These are phyloP conservation scores for Hyles vespertilio DNA, from an alignment of 1,140 invertebrate species.

Conservation along the genomic window DNA sequence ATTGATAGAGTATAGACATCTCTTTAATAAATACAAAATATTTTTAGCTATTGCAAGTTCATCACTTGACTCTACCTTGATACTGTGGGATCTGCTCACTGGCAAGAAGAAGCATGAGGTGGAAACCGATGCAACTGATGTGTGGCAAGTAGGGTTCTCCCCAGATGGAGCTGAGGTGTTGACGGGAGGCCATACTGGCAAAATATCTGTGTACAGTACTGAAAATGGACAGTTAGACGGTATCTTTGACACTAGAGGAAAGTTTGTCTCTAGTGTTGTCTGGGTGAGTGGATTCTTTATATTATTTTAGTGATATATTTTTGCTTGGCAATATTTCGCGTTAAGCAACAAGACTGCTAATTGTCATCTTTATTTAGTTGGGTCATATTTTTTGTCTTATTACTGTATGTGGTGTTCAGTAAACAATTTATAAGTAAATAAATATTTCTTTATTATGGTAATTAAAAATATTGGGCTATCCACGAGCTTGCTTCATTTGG, in stretches of 20 bases:
- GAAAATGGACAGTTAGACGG: slow-evolving; percentile 90
- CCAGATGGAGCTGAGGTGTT: slow-evolving; percentile 93
- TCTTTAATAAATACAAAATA: not conserved
- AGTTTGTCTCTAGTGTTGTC: slow-evolving; percentile 95
- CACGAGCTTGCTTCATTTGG: too few relatives aligned
- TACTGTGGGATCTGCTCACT: slow-evolving; percentile 92
- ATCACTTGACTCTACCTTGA: slow-evolving; percentile 92
- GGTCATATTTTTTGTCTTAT: too few relatives aligned
- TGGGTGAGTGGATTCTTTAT: slow-evolving; percentile 80
- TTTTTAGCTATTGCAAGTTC: slow-evolving; percentile 90
- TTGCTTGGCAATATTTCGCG: too few relatives aligned
- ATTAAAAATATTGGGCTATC: too few relatives aligned
- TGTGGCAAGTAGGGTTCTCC: slow-evolving; percentile 96
- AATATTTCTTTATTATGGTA: too few relatives aligned
- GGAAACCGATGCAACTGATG: slow-evolving; percentile 91
- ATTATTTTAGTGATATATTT: too few relatives aligned
- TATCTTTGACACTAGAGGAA: slow-evolving; percentile 93
- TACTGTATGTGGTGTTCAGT: too few relatives aligned
- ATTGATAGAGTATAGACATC: too few relatives aligned
- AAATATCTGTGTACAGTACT: slow-evolving; percentile 92
- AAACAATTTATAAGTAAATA: too few relatives aligned
- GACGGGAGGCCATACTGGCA: slow-evolving; percentile 93
- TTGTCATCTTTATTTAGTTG: too few relatives aligned
- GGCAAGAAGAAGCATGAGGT: slow-evolving; percentile 91
- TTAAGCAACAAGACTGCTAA: too few relatives aligned